Evolutionary conservation across 2,888 invertebrate genomes (phyloP), one percentile per base, ranked within the genome.

Genomic region (Gymnosoma rotundatum): DNA sequence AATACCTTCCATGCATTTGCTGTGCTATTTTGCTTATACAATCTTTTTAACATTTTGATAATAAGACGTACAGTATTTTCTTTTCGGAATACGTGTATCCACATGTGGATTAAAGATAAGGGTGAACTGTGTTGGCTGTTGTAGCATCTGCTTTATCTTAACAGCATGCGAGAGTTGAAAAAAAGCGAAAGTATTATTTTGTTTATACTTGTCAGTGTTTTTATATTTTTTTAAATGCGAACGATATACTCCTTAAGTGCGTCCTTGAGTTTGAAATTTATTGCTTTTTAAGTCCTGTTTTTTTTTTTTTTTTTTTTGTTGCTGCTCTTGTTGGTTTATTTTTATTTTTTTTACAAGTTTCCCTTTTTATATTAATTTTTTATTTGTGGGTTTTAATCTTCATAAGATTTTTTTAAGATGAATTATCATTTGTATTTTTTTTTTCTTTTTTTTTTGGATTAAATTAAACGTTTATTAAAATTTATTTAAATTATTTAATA

Each of bases 261-360:
- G 78, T 70, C 83, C 83, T 79, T 83, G 78, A 66, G 45, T 54
- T 63, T 63, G 42, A 63, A 67, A 78, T 83, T 73, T 83, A 78
- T 83, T 73, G 69, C 67, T 78, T 69, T 42, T 73, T 61, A 73
- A 78, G 60, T 18, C 67, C n/a, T 20, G 25, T 25, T 25, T 66
- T 76, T 32, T 2, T 25, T 25, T 38, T 25, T 25, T 66, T 76
- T 32, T 2, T 25, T 25, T 38, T 50, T 60, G 48, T 48, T 80
- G 45, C 52, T 81, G 69, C 25, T 54, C 12, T 10, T 38, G 45
- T 42, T 54, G 10, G 16, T 63, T 80, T 50, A 38, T 61, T 75
- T 42, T 25, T 52, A 10, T 42, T 8, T 10, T 42, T 42, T 12
- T 42, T 12, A 2, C 0, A 16, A 60, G 58, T 58, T 50, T 69